Evolutionary conservation across 1,140 invertebrate genomes (phyloP).

Genomic region (Eciton burchellii): DNA sequence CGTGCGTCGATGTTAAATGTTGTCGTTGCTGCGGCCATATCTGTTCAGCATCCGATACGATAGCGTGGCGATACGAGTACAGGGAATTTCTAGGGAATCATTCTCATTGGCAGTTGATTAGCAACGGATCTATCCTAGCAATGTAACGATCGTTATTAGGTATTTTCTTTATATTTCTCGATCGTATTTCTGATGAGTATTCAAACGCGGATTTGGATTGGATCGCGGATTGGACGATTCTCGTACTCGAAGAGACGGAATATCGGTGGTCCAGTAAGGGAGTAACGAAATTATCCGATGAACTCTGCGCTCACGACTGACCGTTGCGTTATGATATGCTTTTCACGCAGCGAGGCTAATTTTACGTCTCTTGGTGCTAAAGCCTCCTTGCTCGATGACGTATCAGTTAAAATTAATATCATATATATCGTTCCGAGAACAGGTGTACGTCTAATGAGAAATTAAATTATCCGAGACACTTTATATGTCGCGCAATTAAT

Average conservation of each 20-base stretch:
- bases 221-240: not conserved
- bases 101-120: not conserved
- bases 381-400: slow-evolving; percentile 5
- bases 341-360: slow-evolving; percentile 17
- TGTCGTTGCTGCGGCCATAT: not conserved
- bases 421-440: slow-evolving; percentile 38
- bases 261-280: not conserved
- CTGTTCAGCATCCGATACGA: not conserved
- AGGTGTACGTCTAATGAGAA: slow-evolving; percentile 52
- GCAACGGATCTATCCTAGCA: not conserved
- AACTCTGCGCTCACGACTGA: slow-evolving; percentile 1
- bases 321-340: not conserved
- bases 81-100: no score
- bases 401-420: slow-evolving; percentile 47
- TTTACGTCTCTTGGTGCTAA: slow-evolving; percentile 14
- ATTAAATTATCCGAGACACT: slow-evolving; percentile 68
- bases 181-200: not conserved
- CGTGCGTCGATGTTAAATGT: not conserved
- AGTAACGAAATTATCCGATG: slow-evolving; percentile 11
- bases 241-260: not conserved
- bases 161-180: not conserved
- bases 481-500: slow-evolving; percentile 67
- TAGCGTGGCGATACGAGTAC: no score
- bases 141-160: not conserved
- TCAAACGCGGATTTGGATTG: not conserved